Evolutionary conservation across 2,113 vertebrate genomes (phyloP).

Genomic region (Tringa solitaria): DNA sequence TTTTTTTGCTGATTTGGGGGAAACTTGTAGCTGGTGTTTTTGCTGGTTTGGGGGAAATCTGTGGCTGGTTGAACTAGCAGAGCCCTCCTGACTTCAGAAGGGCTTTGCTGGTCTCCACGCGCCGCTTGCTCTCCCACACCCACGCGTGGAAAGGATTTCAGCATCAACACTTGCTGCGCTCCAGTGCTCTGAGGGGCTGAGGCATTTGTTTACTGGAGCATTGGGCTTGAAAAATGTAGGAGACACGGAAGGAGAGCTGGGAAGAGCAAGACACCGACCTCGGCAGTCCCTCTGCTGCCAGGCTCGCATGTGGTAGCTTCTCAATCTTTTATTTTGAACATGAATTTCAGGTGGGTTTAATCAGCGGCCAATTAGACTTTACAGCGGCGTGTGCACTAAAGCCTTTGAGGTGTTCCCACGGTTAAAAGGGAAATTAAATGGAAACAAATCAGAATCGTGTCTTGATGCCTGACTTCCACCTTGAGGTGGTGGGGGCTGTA

Average conservation of each 20-base stretch:
- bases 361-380: not conserved
- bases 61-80: not conserved
- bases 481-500: not conserved
- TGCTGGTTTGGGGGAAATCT: not conserved
- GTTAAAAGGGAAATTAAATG: not conserved
- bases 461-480: not conserved
- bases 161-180: constrained; percentile 7
- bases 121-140: not conserved
- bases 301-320: not conserved
- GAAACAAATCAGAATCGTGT: not conserved
- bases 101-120: not conserved
- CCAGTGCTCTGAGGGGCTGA: not conserved
- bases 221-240: constrained; percentile 49
- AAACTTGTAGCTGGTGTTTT: not conserved
- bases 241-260: not conserved
- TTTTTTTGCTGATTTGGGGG: not conserved
- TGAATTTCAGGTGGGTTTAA: constrained; percentile 36
- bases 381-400: not conserved
- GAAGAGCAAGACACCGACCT: not conserved
- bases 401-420: not conserved
- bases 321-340: constrained; percentile 18
- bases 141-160: not conserved
- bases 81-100: not conserved
- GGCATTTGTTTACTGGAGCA: constrained; percentile 48
- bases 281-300: not conserved